These are phyloP conservation scores for Oeneis ivallda DNA, from an alignment of 2,888 invertebrate genomes.

Conservation along the genomic window DNA sequence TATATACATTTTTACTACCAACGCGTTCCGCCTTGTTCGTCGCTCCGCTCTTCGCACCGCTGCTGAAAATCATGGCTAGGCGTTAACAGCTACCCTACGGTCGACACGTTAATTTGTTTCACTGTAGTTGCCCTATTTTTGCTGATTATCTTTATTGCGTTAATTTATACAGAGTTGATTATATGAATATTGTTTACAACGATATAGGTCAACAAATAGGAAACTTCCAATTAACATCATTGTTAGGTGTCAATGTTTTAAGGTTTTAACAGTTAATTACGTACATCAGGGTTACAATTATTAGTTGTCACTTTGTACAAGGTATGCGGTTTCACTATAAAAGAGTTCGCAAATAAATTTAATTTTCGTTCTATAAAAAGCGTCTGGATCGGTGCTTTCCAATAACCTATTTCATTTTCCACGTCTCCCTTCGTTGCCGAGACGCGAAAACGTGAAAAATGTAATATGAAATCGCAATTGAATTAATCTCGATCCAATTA, in stretches of 20 bases:
- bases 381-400: not conserved
- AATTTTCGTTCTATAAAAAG: not conserved
- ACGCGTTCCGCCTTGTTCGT: not conserved
- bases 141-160: slow-evolving; percentile 11
- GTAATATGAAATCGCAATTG: slow-evolving; percentile 20
- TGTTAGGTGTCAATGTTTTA: not conserved
- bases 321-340: too few relatives aligned
- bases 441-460: slow-evolving; percentile 15
- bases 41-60: not conserved
- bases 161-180: not conserved
- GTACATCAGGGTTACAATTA: too few relatives aligned
- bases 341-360: too few relatives aligned
- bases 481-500: slow-evolving; percentile 27
- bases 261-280: not conserved
- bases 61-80: not conserved
- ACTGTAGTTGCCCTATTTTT: slow-evolving; percentile 12
- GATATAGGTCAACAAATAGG: slow-evolving; percentile 3
- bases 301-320: too few relatives aligned
- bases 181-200: slow-evolving; percentile 10
- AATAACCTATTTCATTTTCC: slow-evolving; percentile 5
- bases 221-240: slow-evolving; percentile 2
- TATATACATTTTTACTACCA: too few relatives aligned
- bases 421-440: not conserved
- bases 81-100: not conserved
- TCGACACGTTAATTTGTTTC: slow-evolving; percentile 8